Conservation (phyloP, 1,140 invertebrate species). For the Ylistrum balloti region DNA sequence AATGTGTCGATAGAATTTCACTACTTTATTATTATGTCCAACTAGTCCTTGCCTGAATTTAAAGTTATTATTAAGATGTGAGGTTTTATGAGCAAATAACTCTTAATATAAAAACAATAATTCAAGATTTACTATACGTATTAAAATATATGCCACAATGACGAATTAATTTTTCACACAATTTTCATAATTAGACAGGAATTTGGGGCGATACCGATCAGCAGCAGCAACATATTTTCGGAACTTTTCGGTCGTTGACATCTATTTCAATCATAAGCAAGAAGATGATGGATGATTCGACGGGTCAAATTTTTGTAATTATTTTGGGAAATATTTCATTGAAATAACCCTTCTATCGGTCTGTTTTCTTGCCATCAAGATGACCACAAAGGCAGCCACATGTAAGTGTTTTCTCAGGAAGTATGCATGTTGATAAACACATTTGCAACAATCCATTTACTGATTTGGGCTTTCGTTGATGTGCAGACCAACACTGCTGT, state of each 20-base stretch:
- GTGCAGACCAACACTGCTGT: too few species aligned
- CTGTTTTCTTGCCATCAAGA: background rate
- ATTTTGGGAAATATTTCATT: background rate
- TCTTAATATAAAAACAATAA: background rate
- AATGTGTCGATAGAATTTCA: background rate
- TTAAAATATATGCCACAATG: background rate
- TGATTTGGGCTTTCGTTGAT: background rate
- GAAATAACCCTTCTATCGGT: background rate
- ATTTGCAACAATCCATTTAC: too few species aligned
- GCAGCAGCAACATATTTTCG: conserved; percentile 47
- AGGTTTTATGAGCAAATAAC: too few species aligned
- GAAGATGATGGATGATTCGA: conserved; percentile 5
- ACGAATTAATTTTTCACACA: background rate
- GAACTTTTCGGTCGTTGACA: background rate
- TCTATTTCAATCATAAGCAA: background rate
- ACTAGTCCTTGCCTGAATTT: too few species aligned
- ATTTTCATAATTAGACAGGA: background rate
- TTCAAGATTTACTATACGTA: background rate
- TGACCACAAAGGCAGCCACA: conserved; percentile 73
- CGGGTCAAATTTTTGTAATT: background rate
- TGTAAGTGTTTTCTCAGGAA: conserved; percentile 63
- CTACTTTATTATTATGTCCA: background rate
- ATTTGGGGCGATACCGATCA: conserved; percentile 46
- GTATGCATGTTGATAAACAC: background rate
- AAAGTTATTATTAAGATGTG: too few species aligned